Conservation (phyloP, 2,888 invertebrate species). For the Acanthosepion esculentum region DNA sequence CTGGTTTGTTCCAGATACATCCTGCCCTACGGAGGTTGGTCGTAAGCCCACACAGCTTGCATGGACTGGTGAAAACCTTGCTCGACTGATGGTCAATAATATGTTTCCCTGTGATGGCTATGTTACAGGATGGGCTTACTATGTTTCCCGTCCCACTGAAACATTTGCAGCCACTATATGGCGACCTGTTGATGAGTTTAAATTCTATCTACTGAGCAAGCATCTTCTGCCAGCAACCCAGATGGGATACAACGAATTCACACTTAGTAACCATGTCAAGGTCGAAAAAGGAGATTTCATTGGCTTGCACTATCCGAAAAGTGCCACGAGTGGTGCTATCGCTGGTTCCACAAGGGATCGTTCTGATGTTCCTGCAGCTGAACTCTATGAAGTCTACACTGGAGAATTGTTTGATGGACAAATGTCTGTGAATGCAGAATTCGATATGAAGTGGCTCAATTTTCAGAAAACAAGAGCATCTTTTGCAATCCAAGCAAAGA, state of each 20-base stretch:
- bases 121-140: conserved; percentile 67
- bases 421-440: conserved; percentile 56
- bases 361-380: conserved; percentile 56
- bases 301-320: conserved; percentile 68
- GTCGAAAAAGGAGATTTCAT: conserved; percentile 71
- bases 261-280: conserved; percentile 57
- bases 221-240: conserved; percentile 62
- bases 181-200: conserved; percentile 62
- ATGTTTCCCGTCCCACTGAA: conserved; percentile 63
- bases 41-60: conserved; percentile 63
- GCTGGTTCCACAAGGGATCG: conserved; percentile 60
- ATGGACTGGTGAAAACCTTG: conserved; percentile 64
- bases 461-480: conserved; percentile 59
- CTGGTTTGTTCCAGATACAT: conserved; percentile 38
- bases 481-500: conserved; percentile 65
- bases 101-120: conserved; percentile 70
- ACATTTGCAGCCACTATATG: conserved; percentile 69
- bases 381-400: conserved; percentile 68
- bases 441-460: conserved; percentile 58
- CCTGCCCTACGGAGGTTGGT: conserved; percentile 67
- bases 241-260: conserved; percentile 59
- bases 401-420: conserved; percentile 65
- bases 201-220: conserved; percentile 63
- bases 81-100: conserved; percentile 70
- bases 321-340: conserved; percentile 64